These are phyloP conservation scores for Acrobasis suavella DNA, from an alignment of 2,888 invertebrate genomes.

Conservation along the genomic window DNA sequence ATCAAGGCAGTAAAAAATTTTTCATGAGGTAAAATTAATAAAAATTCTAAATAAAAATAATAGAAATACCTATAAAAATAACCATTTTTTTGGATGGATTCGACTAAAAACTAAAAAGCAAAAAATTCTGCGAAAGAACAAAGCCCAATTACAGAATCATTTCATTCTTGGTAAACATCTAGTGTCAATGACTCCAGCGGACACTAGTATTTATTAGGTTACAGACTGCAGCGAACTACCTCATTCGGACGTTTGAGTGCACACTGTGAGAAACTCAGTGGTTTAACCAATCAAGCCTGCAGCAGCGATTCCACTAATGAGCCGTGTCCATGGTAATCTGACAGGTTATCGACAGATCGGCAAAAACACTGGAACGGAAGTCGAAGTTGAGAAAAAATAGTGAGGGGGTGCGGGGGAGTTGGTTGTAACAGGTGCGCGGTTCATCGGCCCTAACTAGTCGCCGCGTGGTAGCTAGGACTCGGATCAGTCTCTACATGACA, in stretches of 20 bases:
- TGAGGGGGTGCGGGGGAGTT: slow-evolving; percentile 62
- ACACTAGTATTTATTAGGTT: slow-evolving; percentile 49
- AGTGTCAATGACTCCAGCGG: slow-evolving; percentile 54
- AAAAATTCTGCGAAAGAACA: not conserved
- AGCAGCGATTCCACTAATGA: slow-evolving; percentile 71
- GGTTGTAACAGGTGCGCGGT: slow-evolving; percentile 66
- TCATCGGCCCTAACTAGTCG: slow-evolving; percentile 62
- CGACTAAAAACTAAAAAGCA: not conserved
- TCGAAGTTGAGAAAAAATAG: slow-evolving; percentile 68
- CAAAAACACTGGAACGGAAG: slow-evolving; percentile 77
- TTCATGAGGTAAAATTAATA: not conserved
- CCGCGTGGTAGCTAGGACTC: slow-evolving; percentile 47
- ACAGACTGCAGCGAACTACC: slow-evolving; percentile 43
- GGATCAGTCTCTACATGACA: slow-evolving; percentile 56
- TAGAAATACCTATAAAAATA: no score
- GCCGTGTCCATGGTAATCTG: slow-evolving; percentile 71
- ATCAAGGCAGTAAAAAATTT: not conserved
- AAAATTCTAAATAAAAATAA: not conserved
- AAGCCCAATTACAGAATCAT: not conserved
- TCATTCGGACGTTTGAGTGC: slow-evolving; percentile 39
- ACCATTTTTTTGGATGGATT: no score
- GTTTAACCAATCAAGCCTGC: slow-evolving; percentile 56
- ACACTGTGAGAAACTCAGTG: slow-evolving; percentile 45
- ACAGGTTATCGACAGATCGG: slow-evolving; percentile 71
- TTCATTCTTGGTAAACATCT: slow-evolving; percentile 42